These are phyloP conservation scores for Nesogale talazaci DNA, from an alignment of 2,113 vertebrate genomes.

Conservation along the genomic window DNA sequence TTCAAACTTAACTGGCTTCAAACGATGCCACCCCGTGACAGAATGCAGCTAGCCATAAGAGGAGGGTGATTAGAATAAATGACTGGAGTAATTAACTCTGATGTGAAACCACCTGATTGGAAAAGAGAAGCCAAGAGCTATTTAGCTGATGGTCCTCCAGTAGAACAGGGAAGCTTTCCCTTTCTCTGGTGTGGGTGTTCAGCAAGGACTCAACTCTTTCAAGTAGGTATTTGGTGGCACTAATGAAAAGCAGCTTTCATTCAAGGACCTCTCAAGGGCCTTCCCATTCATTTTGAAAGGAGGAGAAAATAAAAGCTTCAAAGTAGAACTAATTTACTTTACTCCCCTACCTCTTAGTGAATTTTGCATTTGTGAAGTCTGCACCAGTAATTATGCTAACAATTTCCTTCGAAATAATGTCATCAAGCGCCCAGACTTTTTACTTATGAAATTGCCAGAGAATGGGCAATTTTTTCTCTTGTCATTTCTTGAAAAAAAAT, in stretches of 20 bases:
- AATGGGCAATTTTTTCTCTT: background rate
- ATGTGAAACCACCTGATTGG: constrained; percentile 89
- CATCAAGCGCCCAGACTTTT: constrained; percentile 50
- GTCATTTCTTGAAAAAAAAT: constrained; percentile 30
- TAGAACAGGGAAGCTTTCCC: constrained; percentile 84
- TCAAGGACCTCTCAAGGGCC: constrained; percentile 84
- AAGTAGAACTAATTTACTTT: constrained; percentile 89
- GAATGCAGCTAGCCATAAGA: constrained; percentile 83
- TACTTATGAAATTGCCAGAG: constrained; percentile 15
- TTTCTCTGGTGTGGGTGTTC: constrained; percentile 80
- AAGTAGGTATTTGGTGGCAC: constrained; percentile 85
- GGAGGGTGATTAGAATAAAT: constrained; percentile 91
- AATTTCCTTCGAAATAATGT: constrained; percentile 53
- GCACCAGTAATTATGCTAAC: constrained; percentile 59
- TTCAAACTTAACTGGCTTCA: constrained; percentile 87
- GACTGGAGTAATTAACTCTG: constrained; percentile 90
- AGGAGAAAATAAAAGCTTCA: constrained; percentile 88
- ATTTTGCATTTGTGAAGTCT: constrained; percentile 70
- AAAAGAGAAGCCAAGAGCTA: constrained; percentile 87
- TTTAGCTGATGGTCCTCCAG: constrained; percentile 84
- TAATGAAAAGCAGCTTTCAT: constrained; percentile 90
- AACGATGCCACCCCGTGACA: constrained; percentile 84
- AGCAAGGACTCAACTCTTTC: constrained; percentile 84
- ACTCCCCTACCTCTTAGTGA: constrained; percentile 82
- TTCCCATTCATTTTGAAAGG: constrained; percentile 86